Conservation (phyloP, 2,113 vertebrate species). For the Pan troglodytes region DNA sequence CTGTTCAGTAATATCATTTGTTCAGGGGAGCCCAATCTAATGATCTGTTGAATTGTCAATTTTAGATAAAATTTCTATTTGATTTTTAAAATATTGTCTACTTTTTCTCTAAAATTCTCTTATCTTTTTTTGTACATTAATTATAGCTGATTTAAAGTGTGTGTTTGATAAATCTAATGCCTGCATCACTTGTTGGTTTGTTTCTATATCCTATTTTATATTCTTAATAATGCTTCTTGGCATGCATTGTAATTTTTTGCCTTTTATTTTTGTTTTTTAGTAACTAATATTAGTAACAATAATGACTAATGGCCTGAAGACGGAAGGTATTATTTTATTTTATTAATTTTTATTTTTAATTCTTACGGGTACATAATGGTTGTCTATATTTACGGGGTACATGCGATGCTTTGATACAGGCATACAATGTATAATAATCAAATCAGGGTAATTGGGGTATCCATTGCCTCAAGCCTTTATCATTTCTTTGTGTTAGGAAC, state of each 20-base stretch:
- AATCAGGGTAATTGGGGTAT: background rate
- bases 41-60: background rate
- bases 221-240: background rate
- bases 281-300: background rate
- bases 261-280: background rate
- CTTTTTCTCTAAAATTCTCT: background rate
- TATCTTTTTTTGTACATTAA: background rate
- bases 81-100: background rate
- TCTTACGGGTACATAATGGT: background rate
- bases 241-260: background rate
- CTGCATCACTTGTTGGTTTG: background rate
- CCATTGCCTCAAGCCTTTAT: background rate
- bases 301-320: background rate
- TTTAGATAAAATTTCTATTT: slow-evolving; percentile 4
- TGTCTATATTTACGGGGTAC: background rate
- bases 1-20: background rate
- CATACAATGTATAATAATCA: background rate
- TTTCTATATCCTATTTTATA: background rate
- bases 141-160: background rate
- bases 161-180: background rate
- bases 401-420: background rate
- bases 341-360: background rate
- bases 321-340: background rate
- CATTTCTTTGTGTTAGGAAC: background rate
- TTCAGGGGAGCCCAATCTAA: background rate